Conservation (phyloP, 2,113 vertebrate species). For the Pogonocichla stellata region DNA sequence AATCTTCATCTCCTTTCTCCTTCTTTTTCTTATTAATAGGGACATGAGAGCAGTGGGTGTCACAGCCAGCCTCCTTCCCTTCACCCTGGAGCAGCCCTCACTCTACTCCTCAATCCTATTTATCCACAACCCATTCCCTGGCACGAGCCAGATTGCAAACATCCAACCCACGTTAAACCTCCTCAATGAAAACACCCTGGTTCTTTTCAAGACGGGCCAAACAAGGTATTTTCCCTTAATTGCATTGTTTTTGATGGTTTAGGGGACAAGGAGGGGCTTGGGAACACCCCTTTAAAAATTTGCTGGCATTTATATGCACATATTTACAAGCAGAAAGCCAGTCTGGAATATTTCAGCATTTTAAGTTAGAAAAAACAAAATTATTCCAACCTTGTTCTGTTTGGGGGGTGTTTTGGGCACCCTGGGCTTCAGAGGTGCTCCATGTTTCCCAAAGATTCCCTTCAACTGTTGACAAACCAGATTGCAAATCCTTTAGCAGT, state of each 20-base stretch:
- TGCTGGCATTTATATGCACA: background rate
- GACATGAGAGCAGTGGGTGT: background rate
- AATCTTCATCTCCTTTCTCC: background rate
- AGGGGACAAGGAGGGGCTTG: background rate
- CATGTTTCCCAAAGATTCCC: background rate
- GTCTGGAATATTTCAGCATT: background rate
- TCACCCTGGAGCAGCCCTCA: background rate
- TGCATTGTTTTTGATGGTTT: background rate
- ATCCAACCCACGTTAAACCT: background rate
- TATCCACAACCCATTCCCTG: background rate
- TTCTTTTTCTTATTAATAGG: background rate
- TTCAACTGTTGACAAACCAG: background rate
- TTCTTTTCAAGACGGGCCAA: background rate
- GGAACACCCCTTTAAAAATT: background rate
- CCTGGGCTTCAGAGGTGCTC: background rate
- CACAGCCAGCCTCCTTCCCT: background rate
- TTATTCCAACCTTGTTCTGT: background rate
- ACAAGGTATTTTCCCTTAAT: background rate
- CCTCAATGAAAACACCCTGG: background rate
- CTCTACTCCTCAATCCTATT: background rate
- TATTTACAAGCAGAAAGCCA: background rate
- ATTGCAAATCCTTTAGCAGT: background rate
- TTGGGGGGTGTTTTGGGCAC: background rate
- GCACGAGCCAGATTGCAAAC: background rate
- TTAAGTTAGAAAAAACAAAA: background rate